Evolutionary conservation across 2,888 invertebrate genomes (phyloP), one percentile per base, ranked within the genome.

Genomic region (Smittia sp.): DNA sequence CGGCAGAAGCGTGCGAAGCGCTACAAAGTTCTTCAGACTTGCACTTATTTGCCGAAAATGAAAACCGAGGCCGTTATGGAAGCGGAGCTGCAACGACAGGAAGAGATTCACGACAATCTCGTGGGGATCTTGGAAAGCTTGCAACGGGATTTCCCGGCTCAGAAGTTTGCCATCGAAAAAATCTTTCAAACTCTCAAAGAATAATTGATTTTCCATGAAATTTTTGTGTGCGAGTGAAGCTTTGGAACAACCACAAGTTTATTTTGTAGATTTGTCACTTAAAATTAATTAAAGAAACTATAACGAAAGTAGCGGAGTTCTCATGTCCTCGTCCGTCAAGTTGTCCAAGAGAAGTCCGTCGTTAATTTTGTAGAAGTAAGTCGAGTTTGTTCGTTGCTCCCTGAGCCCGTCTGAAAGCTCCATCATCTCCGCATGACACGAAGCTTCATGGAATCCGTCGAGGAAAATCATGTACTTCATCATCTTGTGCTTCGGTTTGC

Each of bases 1-100:
- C 86, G 88, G 76, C 93, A 93, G 79, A 87, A 88, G 32, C 87
- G 89, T 75, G 86, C 88, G 32, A 86, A 84, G 76, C 85, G 89
- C 76, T 85, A 89, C 73, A 78, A 82, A 0, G 84, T 84, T 1
- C 82, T 87, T 0, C 79, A 84, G 1, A 85, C 85, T 24, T 79
- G 80, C 0, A 78, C 80, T 22, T 78, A 76, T 11, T 75, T 76
- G 0, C 76, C 78, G 1, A 79, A 78, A 73, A 73, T 76, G 27
- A 78, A 78, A 75, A 84, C 83, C 65, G 83, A 85, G 0, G 86
- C 87, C 74, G 76, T 82, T 0, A 80, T 90, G 6, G 81, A 85
- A 1, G 79, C 82, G 0, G 89, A 90, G 77, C 85, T 86, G 76
- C 80, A 83, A 15, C 86, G 86, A 73, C 88, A 89, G 74, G 82